A percentile compares a stretch with the other conserved stretches of the same genome.
These are phyloP conservation scores for Rhingia campestris DNA, from an alignment of 2,888 invertebrate species.

Conservation along the genomic window DNA sequence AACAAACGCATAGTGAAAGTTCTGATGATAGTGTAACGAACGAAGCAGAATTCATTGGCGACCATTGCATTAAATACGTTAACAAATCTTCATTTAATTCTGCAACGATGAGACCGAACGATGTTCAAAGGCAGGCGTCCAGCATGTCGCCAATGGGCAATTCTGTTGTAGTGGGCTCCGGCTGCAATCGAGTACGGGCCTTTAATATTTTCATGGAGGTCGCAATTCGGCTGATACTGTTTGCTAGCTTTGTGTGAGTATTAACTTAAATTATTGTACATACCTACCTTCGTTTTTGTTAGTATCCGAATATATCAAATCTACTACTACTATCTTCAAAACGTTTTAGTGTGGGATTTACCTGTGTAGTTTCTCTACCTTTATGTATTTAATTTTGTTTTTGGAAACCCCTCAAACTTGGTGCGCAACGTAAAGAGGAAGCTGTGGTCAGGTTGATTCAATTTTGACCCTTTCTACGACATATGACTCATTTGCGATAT, in stretches of 20 bases:
- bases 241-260: conserved; percentile 57
- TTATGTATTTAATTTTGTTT: background rate
- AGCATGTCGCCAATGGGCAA: conserved; percentile 20
- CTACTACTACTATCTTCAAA: no score
- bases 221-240: conserved; percentile 48
- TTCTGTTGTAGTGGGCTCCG: background rate
- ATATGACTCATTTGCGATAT: no score
- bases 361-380: no score
- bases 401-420: background rate
- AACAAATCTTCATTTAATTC: conserved; percentile 22
- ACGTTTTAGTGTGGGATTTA: no score
- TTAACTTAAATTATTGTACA: background rate
- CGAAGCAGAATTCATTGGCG: conserved; percentile 26
- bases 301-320: background rate
- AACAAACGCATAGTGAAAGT: conserved; percentile 60
- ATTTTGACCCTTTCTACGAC: background rate
- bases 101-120: conserved; percentile 44
- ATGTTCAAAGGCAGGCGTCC: conserved; percentile 42
- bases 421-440: background rate
- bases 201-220: conserved; percentile 42
- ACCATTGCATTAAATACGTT: conserved; percentile 27
- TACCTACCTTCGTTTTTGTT: background rate
- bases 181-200: conserved; percentile 20
- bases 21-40: conserved; percentile 49
- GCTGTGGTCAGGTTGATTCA: background rate